phyloP scores from a whole-genome alignment of 53 echinoderm and acorn worm species.

The Mesocentrotus franciscanus region DNA sequence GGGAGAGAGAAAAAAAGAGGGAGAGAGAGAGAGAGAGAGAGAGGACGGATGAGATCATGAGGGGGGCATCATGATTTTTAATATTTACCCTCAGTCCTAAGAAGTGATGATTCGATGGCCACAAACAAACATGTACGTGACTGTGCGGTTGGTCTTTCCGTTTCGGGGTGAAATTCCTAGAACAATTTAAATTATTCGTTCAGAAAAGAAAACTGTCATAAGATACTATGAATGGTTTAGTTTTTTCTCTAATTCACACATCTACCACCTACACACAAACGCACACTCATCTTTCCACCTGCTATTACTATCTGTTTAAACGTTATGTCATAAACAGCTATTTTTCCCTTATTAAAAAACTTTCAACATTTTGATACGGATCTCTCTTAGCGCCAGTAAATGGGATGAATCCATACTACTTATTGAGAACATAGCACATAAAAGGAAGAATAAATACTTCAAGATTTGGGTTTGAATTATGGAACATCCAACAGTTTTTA shows the following conservation, averaged over 20 bases:
- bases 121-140: not conserved
- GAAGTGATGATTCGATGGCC: no score
- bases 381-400: not conserved
- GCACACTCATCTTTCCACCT: not conserved
- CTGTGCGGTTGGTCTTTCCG: not conserved
- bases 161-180: not conserved
- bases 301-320: not conserved
- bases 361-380: not conserved
- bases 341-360: no score
- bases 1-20: not conserved
- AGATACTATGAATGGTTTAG: not conserved
- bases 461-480: not conserved
- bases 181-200: not conserved
- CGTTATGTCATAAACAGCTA: no score
- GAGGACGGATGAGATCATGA: no score
- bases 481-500: not conserved
- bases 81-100: no score
- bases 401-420: not conserved
- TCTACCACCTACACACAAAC: not conserved
- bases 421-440: not conserved
- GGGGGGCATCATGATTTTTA: no score
- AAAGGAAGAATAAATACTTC: not conserved
- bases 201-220: not conserved
- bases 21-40: not conserved
- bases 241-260: not conserved